A percentile compares a stretch with the other conserved stretches of the same genome.
phyloP scores from a whole-genome alignment of 92 coral and sea anemone species.

The Epizoanthus ramosus region DNA sequence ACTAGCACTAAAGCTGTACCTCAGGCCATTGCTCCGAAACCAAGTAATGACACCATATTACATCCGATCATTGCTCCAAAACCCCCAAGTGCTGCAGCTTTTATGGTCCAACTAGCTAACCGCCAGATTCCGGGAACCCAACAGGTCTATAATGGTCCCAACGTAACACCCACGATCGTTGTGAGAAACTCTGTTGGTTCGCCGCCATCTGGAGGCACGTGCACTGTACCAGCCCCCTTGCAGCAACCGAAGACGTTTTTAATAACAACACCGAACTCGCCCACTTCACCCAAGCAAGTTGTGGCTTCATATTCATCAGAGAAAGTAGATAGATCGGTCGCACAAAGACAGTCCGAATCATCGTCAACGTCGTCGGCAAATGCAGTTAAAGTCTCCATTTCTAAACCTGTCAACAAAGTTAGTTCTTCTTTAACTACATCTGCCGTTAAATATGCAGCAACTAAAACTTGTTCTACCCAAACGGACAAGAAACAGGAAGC shows the following conservation, averaged over 20 bases:
- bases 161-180: not conserved
- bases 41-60: not conserved
- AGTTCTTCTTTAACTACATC: too few species aligned
- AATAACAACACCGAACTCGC: not conserved
- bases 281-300: conserved; percentile 2
- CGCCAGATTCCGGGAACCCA: not conserved
- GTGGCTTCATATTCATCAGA: not conserved
- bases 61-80: not conserved
- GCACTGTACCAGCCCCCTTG: not conserved
- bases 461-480: not conserved
- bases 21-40: conserved; percentile 39
- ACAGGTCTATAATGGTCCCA: not conserved
- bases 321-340: not conserved
- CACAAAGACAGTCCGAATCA: not conserved
- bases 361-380: not conserved
- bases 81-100: not conserved
- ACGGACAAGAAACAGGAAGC: not conserved
- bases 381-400: not conserved
- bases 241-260: conserved; percentile 12
- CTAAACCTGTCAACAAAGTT: not conserved
- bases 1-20: not conserved
- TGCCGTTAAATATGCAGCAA: not conserved
- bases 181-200: not conserved
- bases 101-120: not conserved
- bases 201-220: not conserved